phyloP scores from a whole-genome alignment of 1,140 invertebrate species.

The Drosophila kikkawai region DNA sequence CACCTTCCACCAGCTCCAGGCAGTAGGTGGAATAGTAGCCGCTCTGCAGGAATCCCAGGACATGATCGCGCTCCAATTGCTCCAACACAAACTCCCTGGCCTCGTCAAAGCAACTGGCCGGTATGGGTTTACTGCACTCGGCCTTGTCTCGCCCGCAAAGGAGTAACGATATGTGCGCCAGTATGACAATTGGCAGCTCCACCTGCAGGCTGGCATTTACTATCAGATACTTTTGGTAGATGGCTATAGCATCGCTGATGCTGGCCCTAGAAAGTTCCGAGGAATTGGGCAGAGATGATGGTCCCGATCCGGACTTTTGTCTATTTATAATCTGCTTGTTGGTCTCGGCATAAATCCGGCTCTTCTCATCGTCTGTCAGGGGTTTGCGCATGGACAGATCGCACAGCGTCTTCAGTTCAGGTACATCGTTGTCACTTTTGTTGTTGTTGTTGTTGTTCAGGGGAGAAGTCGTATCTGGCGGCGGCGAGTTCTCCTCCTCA shows the following conservation, averaged over 20 bases:
- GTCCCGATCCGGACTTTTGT: slow-evolving; percentile 27
- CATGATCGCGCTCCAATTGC: slow-evolving; percentile 88
- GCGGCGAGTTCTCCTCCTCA: background rate
- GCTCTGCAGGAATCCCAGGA: slow-evolving; percentile 90
- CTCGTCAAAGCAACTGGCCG: slow-evolving; percentile 86
- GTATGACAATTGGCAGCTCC: slow-evolving; percentile 84
- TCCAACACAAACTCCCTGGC: slow-evolving; percentile 89
- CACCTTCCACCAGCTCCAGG: slow-evolving; percentile 92
- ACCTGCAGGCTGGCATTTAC: slow-evolving; percentile 85
- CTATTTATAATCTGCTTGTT: slow-evolving; percentile 67
- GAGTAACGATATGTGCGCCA: slow-evolving; percentile 85
- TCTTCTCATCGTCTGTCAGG: slow-evolving; percentile 84
- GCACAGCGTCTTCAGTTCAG: slow-evolving; percentile 82
- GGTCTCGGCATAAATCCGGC: slow-evolving; percentile 81
- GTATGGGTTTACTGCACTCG: slow-evolving; percentile 44
- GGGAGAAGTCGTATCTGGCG: slow-evolving; percentile 6
- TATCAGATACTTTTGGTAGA: slow-evolving; percentile 86
- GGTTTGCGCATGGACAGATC: slow-evolving; percentile 82
- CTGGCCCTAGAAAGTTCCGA: slow-evolving; percentile 57
- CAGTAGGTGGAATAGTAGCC: slow-evolving; percentile 95
- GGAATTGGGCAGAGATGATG: background rate
- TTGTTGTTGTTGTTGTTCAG: slow-evolving; percentile 24
- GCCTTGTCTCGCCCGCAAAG: slow-evolving; percentile 78
- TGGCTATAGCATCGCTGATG: slow-evolving; percentile 85
- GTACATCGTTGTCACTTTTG: slow-evolving; percentile 71